Evolutionary conservation across 2,888 invertebrate genomes (phyloP), one percentile per base, ranked within the genome.

Genomic region (Sicus ferrugineus): DNA sequence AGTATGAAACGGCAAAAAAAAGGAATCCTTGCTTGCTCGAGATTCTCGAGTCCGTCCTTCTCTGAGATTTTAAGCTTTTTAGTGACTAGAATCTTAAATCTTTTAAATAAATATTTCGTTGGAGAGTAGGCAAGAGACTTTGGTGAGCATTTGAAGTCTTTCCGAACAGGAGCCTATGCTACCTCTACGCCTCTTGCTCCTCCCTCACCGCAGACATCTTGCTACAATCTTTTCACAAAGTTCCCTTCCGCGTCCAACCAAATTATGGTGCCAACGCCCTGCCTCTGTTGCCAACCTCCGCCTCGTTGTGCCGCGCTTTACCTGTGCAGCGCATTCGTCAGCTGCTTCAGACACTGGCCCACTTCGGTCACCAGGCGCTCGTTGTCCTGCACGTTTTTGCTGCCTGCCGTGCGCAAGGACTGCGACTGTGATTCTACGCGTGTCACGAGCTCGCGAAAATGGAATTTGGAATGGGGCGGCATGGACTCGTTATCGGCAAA

Each of bases 401-500:
- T 89, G 68, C 91, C 90, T 6, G 91, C 91, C 54, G 91, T 89
- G 67, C 92, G 87, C 74, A 93, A 83, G 77, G 89, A 89, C 73
- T 90, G 87, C 34, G 90, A 91, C 80, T 92, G 91, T 16, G 87
- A 86, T 81, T 93, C 93, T 65, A 93, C 87, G 58, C 91, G 88
- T 3, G 89, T 89, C 30, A 93, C 87, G 72, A 93, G 84, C 83
- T 93, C 92, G 52, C 94, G 90, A 81, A 95, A 93, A 78, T 95
- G 93, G 85, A 96, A 95, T 80, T 96, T 93, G 63, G 93, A 91
- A 81, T 95, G 94, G 21, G 95, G 93, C 14, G 94, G 92, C 79
- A 93, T 91, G 19, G 89, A 87, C 70, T 89, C 89, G 74, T 88
- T 89, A 77, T 96, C 96, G 19, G 94, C 93, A 79, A 93, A 94